Conservation (phyloP, 2,113 vertebrate species). For the Irena cyanogastra region DNA sequence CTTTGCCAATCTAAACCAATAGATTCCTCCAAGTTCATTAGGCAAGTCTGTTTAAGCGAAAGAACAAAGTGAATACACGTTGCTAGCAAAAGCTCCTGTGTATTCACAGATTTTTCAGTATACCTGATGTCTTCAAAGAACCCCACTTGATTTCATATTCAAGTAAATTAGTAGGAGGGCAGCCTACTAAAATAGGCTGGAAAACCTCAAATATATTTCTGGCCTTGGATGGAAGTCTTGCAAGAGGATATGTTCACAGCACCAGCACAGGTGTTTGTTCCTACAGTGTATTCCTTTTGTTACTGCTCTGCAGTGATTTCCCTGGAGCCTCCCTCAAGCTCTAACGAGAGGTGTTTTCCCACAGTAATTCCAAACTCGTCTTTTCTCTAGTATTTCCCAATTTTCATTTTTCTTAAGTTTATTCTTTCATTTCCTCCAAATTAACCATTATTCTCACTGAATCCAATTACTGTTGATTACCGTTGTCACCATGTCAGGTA, state of each 20-base stretch:
- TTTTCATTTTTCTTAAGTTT: not conserved
- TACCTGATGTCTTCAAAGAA: not conserved
- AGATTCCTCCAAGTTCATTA: not conserved
- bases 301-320: not conserved
- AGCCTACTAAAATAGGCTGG: not conserved
- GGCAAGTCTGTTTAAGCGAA: not conserved
- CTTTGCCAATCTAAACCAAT: not conserved
- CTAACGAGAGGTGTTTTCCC: not conserved
- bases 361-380: not conserved
- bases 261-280: not conserved
- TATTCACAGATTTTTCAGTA: not conserved
- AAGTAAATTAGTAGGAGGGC: not conserved
- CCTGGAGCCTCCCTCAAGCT: not conserved
- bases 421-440: not conserved
- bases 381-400: not conserved
- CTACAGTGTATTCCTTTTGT: not conserved
- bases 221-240: not conserved
- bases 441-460: not conserved
- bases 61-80: not conserved
- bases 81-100: not conserved
- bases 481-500: accelerated
- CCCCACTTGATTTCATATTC: not conserved
- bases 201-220: not conserved
- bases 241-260: not conserved
- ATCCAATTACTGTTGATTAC: accelerated